Conservation (phyloP, 2,113 vertebrate species). For the Oxygymnocypris stewartii region DNA sequence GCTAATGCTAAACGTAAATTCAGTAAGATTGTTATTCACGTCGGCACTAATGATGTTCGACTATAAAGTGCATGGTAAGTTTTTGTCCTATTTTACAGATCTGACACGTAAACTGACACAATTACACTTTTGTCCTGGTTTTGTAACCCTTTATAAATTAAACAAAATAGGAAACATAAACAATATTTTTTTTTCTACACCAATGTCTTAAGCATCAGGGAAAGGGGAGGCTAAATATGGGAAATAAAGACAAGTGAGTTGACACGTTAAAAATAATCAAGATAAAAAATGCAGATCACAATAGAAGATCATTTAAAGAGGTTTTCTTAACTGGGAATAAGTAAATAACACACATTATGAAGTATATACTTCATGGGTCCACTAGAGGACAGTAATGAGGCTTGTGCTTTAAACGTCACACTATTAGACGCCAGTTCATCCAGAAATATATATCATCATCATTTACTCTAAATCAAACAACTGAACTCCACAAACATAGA, state of each 20-base stretch:
- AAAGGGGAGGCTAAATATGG: background rate
- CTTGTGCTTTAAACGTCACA: background rate
- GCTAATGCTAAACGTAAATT: too few relatives aligned
- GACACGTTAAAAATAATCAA: background rate
- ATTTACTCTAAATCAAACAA: background rate
- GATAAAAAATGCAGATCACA: background rate
- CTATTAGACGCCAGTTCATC: background rate
- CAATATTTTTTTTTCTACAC: background rate
- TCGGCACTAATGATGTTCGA: too few relatives aligned
- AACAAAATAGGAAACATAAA: background rate
- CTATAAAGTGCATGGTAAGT: background rate
- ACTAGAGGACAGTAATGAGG: background rate
- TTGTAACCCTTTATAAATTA: conserved; percentile 2
- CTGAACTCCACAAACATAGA: too few relatives aligned
- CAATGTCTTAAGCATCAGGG: background rate
- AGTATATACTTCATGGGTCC: background rate
- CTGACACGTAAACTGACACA: background rate
- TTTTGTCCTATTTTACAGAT: background rate
- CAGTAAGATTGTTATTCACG: too few relatives aligned
- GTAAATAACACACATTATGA: background rate
- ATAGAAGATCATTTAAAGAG: background rate
- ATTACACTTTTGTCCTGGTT: background rate
- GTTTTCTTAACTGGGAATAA: background rate
- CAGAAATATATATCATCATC: background rate
- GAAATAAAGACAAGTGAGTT: background rate